phyloP scores from a whole-genome alignment of 2,797 vertebrate genomes.

The Callimico goeldii region DNA sequence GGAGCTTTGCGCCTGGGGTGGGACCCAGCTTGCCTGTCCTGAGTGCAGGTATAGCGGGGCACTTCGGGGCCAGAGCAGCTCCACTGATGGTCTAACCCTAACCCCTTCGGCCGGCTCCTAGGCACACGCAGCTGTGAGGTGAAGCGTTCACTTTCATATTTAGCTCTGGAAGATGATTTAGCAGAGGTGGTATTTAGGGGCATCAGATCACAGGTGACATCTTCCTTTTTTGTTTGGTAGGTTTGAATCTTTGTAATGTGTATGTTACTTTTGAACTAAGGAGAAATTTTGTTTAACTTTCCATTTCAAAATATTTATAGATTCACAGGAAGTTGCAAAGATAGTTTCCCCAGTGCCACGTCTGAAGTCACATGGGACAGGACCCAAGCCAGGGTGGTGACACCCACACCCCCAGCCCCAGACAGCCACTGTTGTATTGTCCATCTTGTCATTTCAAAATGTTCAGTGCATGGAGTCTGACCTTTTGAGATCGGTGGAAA shows the following conservation, averaged over 20 bases:
- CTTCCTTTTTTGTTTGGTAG: not conserved
- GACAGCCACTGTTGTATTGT: accelerated
- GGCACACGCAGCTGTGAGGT: not conserved
- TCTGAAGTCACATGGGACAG: not conserved
- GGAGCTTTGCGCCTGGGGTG: not conserved
- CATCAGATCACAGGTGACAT: not conserved
- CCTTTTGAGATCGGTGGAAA: not conserved
- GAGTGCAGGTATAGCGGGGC: not conserved
- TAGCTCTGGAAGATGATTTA: not conserved
- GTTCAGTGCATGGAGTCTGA: accelerated
- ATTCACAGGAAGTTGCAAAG: not conserved
- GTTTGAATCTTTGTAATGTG: not conserved
- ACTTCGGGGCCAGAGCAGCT: not conserved
- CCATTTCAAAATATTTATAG: not conserved
- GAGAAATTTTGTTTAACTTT: not conserved
- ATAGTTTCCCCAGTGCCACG: not conserved
- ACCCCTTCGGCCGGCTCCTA: accelerated
- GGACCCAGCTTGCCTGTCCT: not conserved
- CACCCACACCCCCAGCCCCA: accelerated
- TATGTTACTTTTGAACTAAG: not conserved
- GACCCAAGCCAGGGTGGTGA: accelerated
- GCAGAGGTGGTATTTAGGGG: not conserved
- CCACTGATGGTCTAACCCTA: no score
- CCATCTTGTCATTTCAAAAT: not conserved
- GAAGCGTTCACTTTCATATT: not conserved